Conservation (phyloP, 2,888 invertebrate species). For the Teleogryllus oceanicus region DNA sequence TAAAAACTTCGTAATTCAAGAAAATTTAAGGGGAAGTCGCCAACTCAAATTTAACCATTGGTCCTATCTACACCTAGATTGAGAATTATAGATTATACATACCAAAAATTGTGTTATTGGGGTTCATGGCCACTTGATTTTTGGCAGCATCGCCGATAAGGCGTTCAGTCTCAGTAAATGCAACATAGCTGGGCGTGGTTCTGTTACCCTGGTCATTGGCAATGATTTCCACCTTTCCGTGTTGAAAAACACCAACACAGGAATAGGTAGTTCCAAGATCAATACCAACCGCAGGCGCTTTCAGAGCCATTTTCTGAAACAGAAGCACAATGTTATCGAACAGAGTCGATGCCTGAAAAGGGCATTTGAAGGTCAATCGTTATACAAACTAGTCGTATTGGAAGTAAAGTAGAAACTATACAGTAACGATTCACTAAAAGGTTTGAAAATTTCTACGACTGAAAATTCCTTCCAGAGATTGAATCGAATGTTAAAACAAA, state of each 20-base stretch:
- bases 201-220: slow-evolving; percentile 75
- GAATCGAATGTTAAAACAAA: background rate
- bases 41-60: no score
- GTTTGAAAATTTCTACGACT: no score
- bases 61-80: no score
- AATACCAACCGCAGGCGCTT: slow-evolving; percentile 44
- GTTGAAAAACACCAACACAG: slow-evolving; percentile 35
- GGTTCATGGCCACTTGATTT: slow-evolving; percentile 46
- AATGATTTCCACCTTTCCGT: slow-evolving; percentile 35
- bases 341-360: background rate
- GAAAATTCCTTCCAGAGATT: no score
- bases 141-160: slow-evolving; percentile 59
- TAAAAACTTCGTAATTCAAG: no score
- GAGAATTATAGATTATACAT: slow-evolving; percentile 29
- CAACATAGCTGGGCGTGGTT: slow-evolving; percentile 81
- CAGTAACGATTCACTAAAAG: no score
- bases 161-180: slow-evolving; percentile 73
- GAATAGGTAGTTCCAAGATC: slow-evolving; percentile 82
- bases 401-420: background rate
- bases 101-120: slow-evolving; percentile 37
- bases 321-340: background rate
- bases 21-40: no score
- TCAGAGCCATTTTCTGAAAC: slow-evolving; percentile 20
- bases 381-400: background rate
- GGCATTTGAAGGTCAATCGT: background rate